Evolutionary conservation across 2,797 vertebrate species (phyloP).

Genomic region (Acanthornis magna): DNA sequence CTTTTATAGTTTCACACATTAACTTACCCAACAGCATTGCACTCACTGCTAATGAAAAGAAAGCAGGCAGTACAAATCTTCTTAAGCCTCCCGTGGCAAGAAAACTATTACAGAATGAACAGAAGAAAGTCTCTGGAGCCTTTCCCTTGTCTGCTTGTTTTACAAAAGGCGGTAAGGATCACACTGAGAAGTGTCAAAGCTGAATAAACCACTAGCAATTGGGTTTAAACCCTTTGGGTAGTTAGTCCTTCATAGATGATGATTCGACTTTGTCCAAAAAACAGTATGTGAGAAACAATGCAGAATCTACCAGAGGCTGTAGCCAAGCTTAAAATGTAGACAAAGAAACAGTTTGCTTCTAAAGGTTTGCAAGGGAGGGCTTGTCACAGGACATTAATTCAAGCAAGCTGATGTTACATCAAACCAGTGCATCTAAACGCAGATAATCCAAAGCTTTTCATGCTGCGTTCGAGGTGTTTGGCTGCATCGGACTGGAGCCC

Average conservation of each 20-base stretch:
- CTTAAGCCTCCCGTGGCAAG: constrained; percentile 74
- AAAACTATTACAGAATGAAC: constrained; percentile 80
- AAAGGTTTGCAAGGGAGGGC: constrained; percentile 53
- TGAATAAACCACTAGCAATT: constrained; percentile 72
- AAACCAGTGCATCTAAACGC: constrained; percentile 45
- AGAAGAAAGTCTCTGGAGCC: constrained; percentile 74
- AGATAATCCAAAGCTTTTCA: constrained; percentile 66
- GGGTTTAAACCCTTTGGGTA: constrained; percentile 67
- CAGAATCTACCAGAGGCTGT: constrained; percentile 41
- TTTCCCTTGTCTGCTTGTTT: constrained; percentile 71
- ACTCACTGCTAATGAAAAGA: constrained; percentile 76
- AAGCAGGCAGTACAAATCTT: constrained; percentile 75
- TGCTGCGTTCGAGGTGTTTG: background rate
- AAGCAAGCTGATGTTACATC: constrained; percentile 62
- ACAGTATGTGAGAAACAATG: constrained; percentile 50
- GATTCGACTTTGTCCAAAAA: constrained; percentile 67
- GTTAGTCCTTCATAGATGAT: constrained; percentile 60
- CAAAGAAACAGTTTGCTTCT: constrained; percentile 62
- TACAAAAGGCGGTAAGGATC: constrained; percentile 74
- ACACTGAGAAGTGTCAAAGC: constrained; percentile 73
- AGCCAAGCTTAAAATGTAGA: constrained; percentile 48
- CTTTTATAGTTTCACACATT: constrained; percentile 60
- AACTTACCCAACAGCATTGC: constrained; percentile 77
- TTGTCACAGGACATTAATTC: constrained; percentile 70
- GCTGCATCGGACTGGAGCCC: background rate